Conservation (phyloP, 2,888 invertebrate genomes). For the Baccha elongata region DNA sequence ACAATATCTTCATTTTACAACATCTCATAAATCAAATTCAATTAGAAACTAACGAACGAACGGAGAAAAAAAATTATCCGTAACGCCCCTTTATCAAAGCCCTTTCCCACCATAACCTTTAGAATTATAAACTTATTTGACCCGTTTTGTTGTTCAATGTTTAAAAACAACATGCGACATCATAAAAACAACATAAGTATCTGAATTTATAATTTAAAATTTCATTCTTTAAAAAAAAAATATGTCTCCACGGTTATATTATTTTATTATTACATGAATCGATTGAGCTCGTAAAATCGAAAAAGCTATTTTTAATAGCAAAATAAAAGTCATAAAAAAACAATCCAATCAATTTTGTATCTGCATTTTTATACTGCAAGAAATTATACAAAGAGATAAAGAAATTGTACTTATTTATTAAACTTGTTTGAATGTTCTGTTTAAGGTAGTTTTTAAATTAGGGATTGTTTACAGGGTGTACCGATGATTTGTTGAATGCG, state of each 20-base stretch:
- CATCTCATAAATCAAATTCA: slow-evolving; percentile 65
- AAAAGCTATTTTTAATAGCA: slow-evolving; percentile 48
- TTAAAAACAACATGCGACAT: slow-evolving; percentile 42
- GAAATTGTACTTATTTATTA: too few relatives aligned
- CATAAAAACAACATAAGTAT: slow-evolving; percentile 54
- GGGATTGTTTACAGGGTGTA: slow-evolving; percentile 12
- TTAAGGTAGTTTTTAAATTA: slow-evolving; percentile 2
- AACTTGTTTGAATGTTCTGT: slow-evolving; percentile 9
- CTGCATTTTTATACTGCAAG: not conserved
- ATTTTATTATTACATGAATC: slow-evolving; percentile 30
- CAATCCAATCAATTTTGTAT: slow-evolving; percentile 22
- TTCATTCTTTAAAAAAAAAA: slow-evolving; percentile 2
- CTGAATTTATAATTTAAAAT: slow-evolving; percentile 61
- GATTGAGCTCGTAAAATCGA: slow-evolving; percentile 54
- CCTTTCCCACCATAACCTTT: slow-evolving; percentile 49
- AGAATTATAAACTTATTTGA: slow-evolving; percentile 65
- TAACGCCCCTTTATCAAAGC: slow-evolving; percentile 49
- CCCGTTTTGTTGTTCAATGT: slow-evolving; percentile 30
- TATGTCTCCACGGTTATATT: slow-evolving; percentile 7
- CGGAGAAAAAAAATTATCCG: slow-evolving; percentile 28
- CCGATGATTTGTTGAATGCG: not conserved
- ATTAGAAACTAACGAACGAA: slow-evolving; percentile 52
- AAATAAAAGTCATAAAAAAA: slow-evolving; percentile 30
- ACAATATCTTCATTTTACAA: slow-evolving; percentile 33
- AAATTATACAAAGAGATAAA: slow-evolving; percentile 29